These are phyloP conservation scores for Achroia grisella DNA, from an alignment of 1,140 invertebrate species.

Conservation along the genomic window DNA sequence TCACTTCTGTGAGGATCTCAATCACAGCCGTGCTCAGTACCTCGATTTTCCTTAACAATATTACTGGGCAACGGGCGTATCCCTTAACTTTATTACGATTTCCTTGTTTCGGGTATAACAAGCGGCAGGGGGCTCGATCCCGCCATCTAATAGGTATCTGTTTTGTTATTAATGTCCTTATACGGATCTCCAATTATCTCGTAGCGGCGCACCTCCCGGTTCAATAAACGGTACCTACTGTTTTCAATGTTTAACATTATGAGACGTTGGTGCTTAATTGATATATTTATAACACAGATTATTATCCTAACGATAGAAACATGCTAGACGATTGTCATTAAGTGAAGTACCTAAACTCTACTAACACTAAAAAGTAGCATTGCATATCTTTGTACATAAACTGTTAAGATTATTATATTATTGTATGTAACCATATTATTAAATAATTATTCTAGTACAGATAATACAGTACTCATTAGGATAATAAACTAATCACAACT, in stretches of 20 bases:
- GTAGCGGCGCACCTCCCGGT: slow-evolving; percentile 22
- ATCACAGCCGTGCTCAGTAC: slow-evolving; percentile 27
- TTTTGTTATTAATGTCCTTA: slow-evolving; percentile 62
- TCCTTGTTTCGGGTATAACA: slow-evolving; percentile 46
- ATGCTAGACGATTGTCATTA: not conserved
- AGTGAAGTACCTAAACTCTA: no score
- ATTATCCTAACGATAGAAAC: not conserved
- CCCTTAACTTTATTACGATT: slow-evolving; percentile 36
- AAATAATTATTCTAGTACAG: no score
- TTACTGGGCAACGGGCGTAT: slow-evolving; percentile 33
- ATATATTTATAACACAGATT: not conserved
- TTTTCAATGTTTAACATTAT: not conserved
- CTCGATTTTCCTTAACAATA: slow-evolving; percentile 43
- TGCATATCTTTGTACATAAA: no score
- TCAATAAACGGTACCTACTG: slow-evolving; percentile 27
- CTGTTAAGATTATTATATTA: no score
- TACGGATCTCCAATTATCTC: slow-evolving; percentile 55
- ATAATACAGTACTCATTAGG: no score
- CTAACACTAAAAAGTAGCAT: no score
- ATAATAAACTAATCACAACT: no score
- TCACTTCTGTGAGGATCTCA: slow-evolving; percentile 12
- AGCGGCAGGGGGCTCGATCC: slow-evolving; percentile 31
- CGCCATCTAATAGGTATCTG: slow-evolving; percentile 39
- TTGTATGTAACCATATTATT: no score
- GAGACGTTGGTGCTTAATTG: not conserved